phyloP scores from a whole-genome alignment of 2,113 vertebrate species.

The Tetrax tetrax region DNA sequence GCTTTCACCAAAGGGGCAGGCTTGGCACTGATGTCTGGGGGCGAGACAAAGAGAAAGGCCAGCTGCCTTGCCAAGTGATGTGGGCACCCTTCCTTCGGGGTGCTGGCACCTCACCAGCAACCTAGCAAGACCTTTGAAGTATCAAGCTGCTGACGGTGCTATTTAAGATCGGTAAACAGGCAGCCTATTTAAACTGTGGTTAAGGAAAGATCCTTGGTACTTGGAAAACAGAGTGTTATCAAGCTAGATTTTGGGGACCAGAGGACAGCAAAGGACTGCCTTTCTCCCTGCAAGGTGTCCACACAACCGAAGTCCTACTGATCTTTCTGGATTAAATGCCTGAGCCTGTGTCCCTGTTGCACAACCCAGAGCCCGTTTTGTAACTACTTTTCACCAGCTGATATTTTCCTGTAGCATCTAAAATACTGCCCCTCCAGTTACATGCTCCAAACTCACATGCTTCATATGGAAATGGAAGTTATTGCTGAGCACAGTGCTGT shows the following conservation, averaged over 20 bases:
- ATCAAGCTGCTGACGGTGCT: conserved; percentile 30
- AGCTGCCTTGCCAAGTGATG: neutral
- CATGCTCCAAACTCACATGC: neutral
- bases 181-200: neutral
- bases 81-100: neutral
- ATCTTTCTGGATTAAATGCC: neutral
- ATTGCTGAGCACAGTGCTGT: neutral
- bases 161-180: neutral
- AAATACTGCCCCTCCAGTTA: neutral
- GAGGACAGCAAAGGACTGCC: neutral
- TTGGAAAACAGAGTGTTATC: neutral
- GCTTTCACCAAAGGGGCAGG: neutral
- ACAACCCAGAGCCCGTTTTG: neutral
- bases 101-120: neutral
- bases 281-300: neutral
- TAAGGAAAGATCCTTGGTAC: neutral
- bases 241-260: neutral
- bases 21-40: neutral
- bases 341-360: neutral
- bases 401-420: neutral
- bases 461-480: neutral
- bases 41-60: neutral
- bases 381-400: neutral
- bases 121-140: conserved; percentile 14
- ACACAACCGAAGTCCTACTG: neutral